Evolutionary conservation across 2,113 vertebrate species (phyloP), one percentile per base, ranked within the genome.

Genomic region (Opisthocomus hoazin): DNA sequence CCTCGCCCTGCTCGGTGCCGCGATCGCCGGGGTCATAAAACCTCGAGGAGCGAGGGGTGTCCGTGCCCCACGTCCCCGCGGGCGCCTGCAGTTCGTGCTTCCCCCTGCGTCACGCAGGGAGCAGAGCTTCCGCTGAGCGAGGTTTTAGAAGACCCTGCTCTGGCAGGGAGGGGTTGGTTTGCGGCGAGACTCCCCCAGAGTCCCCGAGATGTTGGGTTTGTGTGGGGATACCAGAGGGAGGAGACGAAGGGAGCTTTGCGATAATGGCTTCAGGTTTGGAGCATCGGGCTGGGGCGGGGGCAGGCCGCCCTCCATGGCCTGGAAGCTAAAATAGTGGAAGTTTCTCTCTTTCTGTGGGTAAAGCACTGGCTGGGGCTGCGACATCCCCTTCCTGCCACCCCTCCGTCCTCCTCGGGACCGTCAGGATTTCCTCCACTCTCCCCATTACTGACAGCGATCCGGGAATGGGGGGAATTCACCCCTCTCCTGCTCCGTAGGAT

Each of bases 331-430:
- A 81, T 19, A 60, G 45, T 4, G 3, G 29, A 41, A 45, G 7
- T 41, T 79, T 56, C 34, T 63, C 43, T 74, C 14, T 76, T 73
- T 32, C 24, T 1, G 0, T 5, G 64, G 20, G 5, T 68, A 14
- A 14, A 29, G 61, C 27, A 36, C 9, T 78, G 66, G 26, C 12
- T 76, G 80, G 68, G 64, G 46, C 57, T 77, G 73, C 32, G 36
- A 78, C 8, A 14, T 68, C 19, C 27, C 34, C 45, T 57, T 74
- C 43, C 69, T 46, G n/a, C 36, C 37, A 74, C 39, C 30, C 5
- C n/a, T 81, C 79, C 8, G 0, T 68, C 50, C 16, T 81, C 46
- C 41, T 82, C 0, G 0, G 70, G 46, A 71, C 65, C 27, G 5
- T 54, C 32, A 16, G 60, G 43, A 43, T 88, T 75, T 82, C 41